These are phyloP conservation scores for Dynastes grantii DNA, from an alignment of 2,888 invertebrate species.

Conservation along the genomic window DNA sequence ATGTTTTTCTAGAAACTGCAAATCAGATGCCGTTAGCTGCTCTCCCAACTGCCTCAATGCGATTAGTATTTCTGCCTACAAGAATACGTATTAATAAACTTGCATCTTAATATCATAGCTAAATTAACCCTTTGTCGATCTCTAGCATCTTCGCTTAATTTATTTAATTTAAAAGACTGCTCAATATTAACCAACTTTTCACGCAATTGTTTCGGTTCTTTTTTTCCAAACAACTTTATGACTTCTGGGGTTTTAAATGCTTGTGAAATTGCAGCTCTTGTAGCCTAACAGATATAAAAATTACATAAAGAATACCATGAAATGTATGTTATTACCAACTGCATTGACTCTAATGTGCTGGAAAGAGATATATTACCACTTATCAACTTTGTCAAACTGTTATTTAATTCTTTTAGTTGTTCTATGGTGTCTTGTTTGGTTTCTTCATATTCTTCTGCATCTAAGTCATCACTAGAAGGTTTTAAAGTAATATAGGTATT, in stretches of 20 bases:
- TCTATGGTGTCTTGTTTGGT: conserved; percentile 80
- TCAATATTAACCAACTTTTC: conserved; percentile 75
- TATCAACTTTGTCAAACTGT: conserved; percentile 76
- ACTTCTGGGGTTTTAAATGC: conserved; percentile 85
- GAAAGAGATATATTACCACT: conserved; percentile 80
- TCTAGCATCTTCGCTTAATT: conserved; percentile 71
- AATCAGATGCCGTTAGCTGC: conserved; percentile 70
- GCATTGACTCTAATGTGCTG: conserved; percentile 78
- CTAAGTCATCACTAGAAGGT: conserved; percentile 75
- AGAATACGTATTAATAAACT: conserved; percentile 55
- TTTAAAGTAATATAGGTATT: too few species aligned
- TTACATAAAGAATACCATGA: not conserved
- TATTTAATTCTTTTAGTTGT: conserved; percentile 80
- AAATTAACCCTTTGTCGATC: conserved; percentile 72
- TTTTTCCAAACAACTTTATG: conserved; percentile 80
- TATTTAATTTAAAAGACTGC: conserved; percentile 77
- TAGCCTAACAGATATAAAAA: conserved; percentile 72
- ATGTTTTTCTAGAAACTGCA: conserved; percentile 71
- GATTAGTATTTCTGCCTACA: conserved; percentile 71
- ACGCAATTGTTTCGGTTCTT: conserved; percentile 78
- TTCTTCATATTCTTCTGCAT: conserved; percentile 78
- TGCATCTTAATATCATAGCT: not conserved
- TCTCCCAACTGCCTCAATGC: conserved; percentile 73
- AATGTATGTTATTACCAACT: conserved; percentile 71
- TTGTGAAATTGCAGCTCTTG: conserved; percentile 81